Evolutionary conservation across 2,113 vertebrate species (phyloP), one percentile per base, ranked within the genome.

Genomic region (Rhinoderma darwinii): DNA sequence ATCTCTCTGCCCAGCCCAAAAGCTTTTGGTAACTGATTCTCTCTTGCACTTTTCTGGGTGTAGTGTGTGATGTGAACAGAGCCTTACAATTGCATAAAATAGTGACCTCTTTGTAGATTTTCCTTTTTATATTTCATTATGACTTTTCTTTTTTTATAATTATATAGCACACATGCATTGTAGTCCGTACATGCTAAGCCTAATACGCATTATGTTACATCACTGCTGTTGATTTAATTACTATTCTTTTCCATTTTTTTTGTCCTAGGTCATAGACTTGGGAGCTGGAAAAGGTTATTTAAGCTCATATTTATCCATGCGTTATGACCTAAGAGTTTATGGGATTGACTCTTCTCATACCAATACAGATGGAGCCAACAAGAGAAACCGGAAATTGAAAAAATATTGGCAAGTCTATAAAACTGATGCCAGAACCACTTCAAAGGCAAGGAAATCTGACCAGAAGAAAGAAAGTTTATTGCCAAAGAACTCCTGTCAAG

Each of bases 261-360:
- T 63, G 12, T 84, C 39, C 27, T 91, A 99, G 98, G 95, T 99
- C 37, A 96, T 99, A 89, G 98, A 99, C 54, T 90, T 99, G 82
- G 98, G 98, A 68, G 99, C 98, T 63, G 98, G 98, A 82, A 99
- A 99, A 93, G 98, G 98, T 73, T 99, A 99, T 89, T 90, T 99
- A 88, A 97, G 97, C 91, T 98, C 97, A 1, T 99, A 96, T 93
- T 94, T 99, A 90, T 98, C 97, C 27, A 92, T 99, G 94, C 95
- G 93, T 30, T 97, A 97, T 87, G 93, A 94, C 88, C 95, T 99
- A 66, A 94, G 91, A 76, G 98, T 99, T 87, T 99, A 96, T 88
- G 98, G 98, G 91, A 97, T 99, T 17, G 98, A 99, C 92, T 98
- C 97, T 0, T 99, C 98, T 66, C 96, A 92, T 91, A 92, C 88